Evolutionary conservation across 2,797 vertebrate species (phyloP).

Genomic region (Hephaestus fuliginosus): DNA sequence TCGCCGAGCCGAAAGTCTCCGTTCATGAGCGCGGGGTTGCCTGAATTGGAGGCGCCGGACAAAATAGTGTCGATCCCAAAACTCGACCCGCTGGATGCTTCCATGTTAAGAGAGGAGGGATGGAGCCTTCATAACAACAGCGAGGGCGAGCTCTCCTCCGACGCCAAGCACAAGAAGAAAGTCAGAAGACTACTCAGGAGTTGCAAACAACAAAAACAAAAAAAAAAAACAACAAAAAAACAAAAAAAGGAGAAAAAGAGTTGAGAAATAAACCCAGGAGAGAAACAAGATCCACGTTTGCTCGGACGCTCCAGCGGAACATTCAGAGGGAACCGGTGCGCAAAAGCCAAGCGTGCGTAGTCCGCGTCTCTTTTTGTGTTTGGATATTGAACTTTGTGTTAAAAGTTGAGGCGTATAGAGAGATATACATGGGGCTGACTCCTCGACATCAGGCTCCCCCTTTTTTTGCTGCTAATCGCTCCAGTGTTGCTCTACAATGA

Average conservation of each 20-base stretch:
- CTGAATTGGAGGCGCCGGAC: constrained; percentile 89
- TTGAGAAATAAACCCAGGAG: constrained; percentile 59
- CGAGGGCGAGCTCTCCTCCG: constrained; percentile 56
- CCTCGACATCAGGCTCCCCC: constrained; percentile 90
- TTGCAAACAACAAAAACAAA: constrained; percentile 13
- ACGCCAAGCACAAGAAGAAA: constrained; percentile 45
- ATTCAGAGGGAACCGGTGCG: constrained; percentile 74
- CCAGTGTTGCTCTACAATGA: constrained; percentile 91
- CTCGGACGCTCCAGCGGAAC: constrained; percentile 73
- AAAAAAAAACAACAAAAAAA: constrained; percentile 13
- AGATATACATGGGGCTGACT: constrained; percentile 88
- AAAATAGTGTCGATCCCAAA: constrained; percentile 99
- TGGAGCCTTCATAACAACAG: constrained; percentile 89
- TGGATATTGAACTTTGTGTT: constrained; percentile 90
- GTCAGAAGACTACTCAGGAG: constrained; percentile 22
- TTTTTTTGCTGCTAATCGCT: constrained; percentile 91
- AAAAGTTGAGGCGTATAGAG: constrained; percentile 90
- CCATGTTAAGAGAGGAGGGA: constrained; percentile 88
- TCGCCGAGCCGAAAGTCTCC: constrained; percentile 94
- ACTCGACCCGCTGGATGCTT: constrained; percentile 95
- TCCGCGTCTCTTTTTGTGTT: constrained; percentile 83
- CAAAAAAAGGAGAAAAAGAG: constrained; percentile 4
- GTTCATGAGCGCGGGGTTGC: constrained; percentile 92
- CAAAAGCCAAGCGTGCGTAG: constrained; percentile 73
- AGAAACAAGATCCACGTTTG: constrained; percentile 72